phyloP scores from a whole-genome alignment of 2,113 vertebrate species.

The Phocoena phocoena region DNA sequence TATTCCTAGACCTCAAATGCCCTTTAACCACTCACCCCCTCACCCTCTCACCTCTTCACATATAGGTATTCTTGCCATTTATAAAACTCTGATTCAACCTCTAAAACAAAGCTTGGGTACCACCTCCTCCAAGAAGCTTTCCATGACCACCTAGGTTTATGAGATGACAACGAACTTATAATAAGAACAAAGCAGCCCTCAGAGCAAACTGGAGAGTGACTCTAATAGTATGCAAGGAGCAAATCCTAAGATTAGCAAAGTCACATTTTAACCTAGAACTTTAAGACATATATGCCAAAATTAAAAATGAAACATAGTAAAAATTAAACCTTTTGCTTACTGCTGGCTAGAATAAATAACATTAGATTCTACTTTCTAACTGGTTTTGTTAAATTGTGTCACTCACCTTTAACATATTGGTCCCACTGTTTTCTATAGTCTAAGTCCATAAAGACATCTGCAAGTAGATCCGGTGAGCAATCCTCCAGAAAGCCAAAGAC shows the following conservation, averaged over 20 bases:
- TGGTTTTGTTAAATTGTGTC: not conserved
- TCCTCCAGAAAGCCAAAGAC: constrained; percentile 86
- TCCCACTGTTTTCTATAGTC: constrained; percentile 94
- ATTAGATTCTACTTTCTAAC: not conserved
- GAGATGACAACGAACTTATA: not conserved
- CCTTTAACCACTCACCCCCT: not conserved
- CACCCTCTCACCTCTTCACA: not conserved
- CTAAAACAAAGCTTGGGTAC: not conserved
- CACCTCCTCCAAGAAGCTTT: not conserved
- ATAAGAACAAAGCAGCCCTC: not conserved
- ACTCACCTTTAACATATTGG: constrained; percentile 90
- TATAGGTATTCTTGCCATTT: not conserved
- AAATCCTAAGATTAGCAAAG: not conserved
- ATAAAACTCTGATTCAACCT: not conserved
- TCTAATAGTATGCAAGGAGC: not conserved
- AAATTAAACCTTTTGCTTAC: not conserved
- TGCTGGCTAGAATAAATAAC: not conserved
- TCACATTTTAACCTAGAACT: not conserved
- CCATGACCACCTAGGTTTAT: not conserved
- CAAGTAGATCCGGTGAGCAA: constrained; percentile 86
- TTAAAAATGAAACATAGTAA: not conserved
- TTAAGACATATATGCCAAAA: not conserved
- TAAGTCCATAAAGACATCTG: constrained; percentile 95
- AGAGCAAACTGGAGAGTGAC: not conserved
- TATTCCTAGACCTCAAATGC: not conserved